Base-by-base conservation (phyloP, 2,888 invertebrate species). In the Rhodophaea formosa region DNA sequence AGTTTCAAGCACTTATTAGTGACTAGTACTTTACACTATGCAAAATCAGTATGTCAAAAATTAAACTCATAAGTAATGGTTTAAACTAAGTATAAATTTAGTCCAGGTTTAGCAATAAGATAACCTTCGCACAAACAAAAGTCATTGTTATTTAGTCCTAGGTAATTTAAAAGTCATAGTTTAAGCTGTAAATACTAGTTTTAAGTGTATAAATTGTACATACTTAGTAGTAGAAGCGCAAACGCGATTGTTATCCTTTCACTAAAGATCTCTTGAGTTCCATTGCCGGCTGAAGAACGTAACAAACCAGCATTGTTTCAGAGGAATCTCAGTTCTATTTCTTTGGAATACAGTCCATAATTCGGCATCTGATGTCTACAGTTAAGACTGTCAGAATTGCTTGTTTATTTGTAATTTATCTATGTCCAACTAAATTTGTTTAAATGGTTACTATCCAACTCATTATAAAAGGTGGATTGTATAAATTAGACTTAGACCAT, bases 251-350 rank as follows among this genome's bases (percentile, higher is more conserved):
- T 90, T 91, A 86, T 90, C 85, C 91, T 91, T 91, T 91, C 91
- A 91, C 91, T 87, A 74, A 91, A 91, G 91, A 91, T 91, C 91
- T 91, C 91, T 91, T 88, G 90, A 79, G 80, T 86, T 88, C 87
- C 84, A 82, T 78, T 87, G 90, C 89, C 91, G 85, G 68, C 74
- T 67, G 80, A 84, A 74, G 82, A 77, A 79, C 74, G 77, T 80
- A 80, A 79, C 85, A 75, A 79, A 78, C 75, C 73, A 78, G 69
- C 81, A 76, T 72, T 69, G 70, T 78, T 81, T 84, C 82, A 81
- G 82, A 82, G 79, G 67, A 64, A 66, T 58, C 65, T 55, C 63
- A 61, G 7, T 6, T 51, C 32, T 51, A 51, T 17, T 7, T n/a
- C 62, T 52, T 56, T 59, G 59, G 68, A 67, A 59, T 49, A 58